Percentiles rank a stretch among this genome's conserved stretches.
phyloP scores from a whole-genome alignment of 2,113 vertebrate genomes.

The Probosciger aterrimus region DNA sequence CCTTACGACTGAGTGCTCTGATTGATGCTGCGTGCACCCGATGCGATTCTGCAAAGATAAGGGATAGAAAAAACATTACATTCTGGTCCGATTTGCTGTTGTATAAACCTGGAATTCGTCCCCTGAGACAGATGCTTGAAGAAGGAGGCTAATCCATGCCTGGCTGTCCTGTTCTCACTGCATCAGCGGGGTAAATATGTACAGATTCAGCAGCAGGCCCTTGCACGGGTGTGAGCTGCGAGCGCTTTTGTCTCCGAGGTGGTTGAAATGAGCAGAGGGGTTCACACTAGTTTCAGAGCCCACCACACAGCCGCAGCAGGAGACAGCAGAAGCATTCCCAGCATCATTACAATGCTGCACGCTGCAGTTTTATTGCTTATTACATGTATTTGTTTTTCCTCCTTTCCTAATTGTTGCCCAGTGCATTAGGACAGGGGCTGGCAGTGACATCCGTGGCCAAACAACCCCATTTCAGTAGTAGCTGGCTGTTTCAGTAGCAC shows the following conservation, averaged over 20 bases:
- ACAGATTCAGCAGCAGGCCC: not conserved
- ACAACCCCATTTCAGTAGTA: fast-evolving
- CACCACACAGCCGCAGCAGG: not conserved
- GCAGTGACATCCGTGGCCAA: not conserved
- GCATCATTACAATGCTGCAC: not conserved
- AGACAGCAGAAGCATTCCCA: not conserved
- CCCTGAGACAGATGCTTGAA: fast-evolving
- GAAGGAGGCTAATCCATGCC: not conserved
- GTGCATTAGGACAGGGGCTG: not conserved
- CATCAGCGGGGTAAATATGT: fast-evolving
- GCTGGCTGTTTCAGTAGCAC: not conserved
- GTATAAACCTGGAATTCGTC: not conserved
- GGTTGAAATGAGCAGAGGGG: not conserved
- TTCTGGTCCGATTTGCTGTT: not conserved
- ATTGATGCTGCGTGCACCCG: not conserved
- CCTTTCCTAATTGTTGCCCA: not conserved
- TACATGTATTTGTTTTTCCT: fast-evolving
- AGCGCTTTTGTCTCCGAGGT: conserved; percentile 25
- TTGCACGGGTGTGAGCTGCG: not conserved
- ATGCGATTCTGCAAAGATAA: not conserved
- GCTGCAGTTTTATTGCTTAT: not conserved
- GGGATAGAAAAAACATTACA: not conserved
- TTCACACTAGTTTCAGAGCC: not conserved
- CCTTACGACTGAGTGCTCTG: not conserved
- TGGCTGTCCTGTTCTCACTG: not conserved